A percentile compares a stretch with the other conserved stretches of the same genome.
Conservation (phyloP, 2,888 invertebrate species). For the Cheilosia grossa region DNA sequence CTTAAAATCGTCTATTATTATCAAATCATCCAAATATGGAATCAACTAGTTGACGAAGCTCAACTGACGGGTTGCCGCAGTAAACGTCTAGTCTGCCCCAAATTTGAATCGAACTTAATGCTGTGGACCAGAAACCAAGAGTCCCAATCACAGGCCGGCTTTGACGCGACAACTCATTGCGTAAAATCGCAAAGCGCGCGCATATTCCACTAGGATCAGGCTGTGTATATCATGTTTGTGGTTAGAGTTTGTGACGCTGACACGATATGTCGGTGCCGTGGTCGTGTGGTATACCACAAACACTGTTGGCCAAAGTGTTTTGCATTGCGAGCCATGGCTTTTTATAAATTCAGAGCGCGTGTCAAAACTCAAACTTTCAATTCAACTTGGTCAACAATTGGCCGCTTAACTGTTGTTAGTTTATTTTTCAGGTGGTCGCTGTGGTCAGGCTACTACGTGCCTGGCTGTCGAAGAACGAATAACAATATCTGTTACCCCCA, state of each 20-base stretch:
- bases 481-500: constrained; percentile 25
- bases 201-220: constrained; percentile 21
- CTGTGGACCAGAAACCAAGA: constrained; percentile 22
- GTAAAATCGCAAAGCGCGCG: constrained; percentile 48
- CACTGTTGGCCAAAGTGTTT: constrained; percentile 6
- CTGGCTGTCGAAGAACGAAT: constrained; percentile 34
- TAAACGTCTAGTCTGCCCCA: constrained; percentile 19
- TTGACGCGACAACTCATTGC: constrained; percentile 43
- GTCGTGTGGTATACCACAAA: not conserved
- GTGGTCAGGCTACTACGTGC: constrained; percentile 32
- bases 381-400: constrained; percentile 63
- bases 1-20: constrained; percentile 51
- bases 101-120: constrained; percentile 33
- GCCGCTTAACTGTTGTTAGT: constrained; percentile 59
- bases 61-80: constrained; percentile 38
- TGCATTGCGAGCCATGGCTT: constrained; percentile 36
- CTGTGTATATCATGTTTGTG: constrained; percentile 6
- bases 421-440: constrained; percentile 51
- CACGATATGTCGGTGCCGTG: constrained; percentile 6
- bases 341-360: constrained; percentile 70
- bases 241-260: constrained; percentile 18
- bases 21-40: constrained; percentile 71
- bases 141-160: constrained; percentile 8
- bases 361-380: constrained; percentile 74
- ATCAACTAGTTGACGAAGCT: constrained; percentile 45